phyloP scores from a whole-genome alignment of 2,888 invertebrate genomes.

The Quadroppia sp. region DNA sequence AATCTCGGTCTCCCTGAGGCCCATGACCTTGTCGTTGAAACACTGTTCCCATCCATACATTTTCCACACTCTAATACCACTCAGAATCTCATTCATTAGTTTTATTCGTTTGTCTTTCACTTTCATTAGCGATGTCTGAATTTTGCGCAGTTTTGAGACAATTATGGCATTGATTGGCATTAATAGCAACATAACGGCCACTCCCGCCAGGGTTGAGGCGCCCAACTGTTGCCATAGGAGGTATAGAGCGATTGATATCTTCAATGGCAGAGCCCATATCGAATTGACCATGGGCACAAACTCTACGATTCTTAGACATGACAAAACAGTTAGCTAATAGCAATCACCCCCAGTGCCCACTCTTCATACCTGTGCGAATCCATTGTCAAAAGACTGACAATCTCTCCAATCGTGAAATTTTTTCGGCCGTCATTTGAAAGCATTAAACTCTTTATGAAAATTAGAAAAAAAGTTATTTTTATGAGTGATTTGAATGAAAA shows the following conservation, averaged over 20 bases:
- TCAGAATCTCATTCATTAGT: slow-evolving; percentile 85
- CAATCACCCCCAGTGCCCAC: no score
- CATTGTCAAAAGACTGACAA: slow-evolving; percentile 58
- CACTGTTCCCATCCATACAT: slow-evolving; percentile 92
- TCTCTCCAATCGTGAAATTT: slow-evolving; percentile 57
- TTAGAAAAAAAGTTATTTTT: neutral
- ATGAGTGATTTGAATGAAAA: slow-evolving; percentile 67
- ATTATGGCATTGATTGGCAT: slow-evolving; percentile 53
- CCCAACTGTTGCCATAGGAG: slow-evolving; percentile 49
- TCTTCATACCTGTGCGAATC: slow-evolving; percentile 53
- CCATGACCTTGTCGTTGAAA: slow-evolving; percentile 78
- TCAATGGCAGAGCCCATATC: slow-evolving; percentile 53
- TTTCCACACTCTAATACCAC: slow-evolving; percentile 85
- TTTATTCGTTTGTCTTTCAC: slow-evolving; percentile 89
- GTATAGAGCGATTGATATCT: slow-evolving; percentile 49
- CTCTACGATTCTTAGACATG: slow-evolving; percentile 50
- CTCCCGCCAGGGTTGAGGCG: slow-evolving; percentile 55
- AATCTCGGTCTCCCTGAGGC: slow-evolving; percentile 81
- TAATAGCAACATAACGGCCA: slow-evolving; percentile 56
- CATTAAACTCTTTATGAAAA: slow-evolving; percentile 34
- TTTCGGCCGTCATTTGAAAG: slow-evolving; percentile 55
- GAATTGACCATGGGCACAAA: slow-evolving; percentile 52
- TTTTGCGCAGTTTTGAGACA: slow-evolving; percentile 53
- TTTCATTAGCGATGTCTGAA: slow-evolving; percentile 69
- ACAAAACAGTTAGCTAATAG: no score